Conservation (phyloP, 1,140 invertebrate genomes). For the Lethocerus indicus region DNA sequence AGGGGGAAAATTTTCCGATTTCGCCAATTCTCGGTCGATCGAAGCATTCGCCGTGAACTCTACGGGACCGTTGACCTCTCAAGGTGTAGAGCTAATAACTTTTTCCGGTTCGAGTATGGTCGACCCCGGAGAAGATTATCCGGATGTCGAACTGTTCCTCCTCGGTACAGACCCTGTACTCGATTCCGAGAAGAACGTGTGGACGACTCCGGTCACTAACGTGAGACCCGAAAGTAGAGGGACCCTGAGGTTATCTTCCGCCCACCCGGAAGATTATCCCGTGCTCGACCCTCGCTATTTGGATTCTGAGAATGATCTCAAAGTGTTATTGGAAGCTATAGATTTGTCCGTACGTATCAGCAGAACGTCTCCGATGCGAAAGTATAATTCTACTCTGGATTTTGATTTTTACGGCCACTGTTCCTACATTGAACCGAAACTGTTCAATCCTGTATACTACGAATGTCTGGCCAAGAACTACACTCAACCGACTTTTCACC, state of each 20-base stretch:
- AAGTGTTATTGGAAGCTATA: not conserved
- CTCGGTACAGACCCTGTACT: not conserved
- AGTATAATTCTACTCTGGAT: not conserved
- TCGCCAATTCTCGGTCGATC: not conserved
- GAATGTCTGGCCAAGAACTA: not conserved
- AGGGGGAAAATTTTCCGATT: not conserved
- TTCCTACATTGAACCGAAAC: conserved; percentile 52
- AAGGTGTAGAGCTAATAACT: conserved; percentile 64
- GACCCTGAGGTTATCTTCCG: not conserved
- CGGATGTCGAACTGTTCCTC: conserved; percentile 77
- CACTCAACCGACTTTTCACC: conserved; percentile 35
- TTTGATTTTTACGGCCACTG: conserved; percentile 53
- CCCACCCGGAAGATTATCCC: not conserved
- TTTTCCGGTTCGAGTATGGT: conserved; percentile 75
- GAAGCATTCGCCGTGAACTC: conserved; percentile 47
- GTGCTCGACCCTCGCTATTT: conserved; percentile 1
- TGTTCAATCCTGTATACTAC: not conserved
- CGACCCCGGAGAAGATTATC: conserved; percentile 65
- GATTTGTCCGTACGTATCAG: not conserved
- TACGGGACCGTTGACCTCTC: conserved; percentile 64
- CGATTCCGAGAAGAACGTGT: not conserved
- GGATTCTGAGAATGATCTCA: not conserved
- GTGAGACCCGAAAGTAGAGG: not conserved
- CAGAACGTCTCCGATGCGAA: not conserved
- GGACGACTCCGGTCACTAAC: too few relatives aligned